Conservation (phyloP, 2,888 invertebrate genomes). For the Coenonympha arcania region DNA sequence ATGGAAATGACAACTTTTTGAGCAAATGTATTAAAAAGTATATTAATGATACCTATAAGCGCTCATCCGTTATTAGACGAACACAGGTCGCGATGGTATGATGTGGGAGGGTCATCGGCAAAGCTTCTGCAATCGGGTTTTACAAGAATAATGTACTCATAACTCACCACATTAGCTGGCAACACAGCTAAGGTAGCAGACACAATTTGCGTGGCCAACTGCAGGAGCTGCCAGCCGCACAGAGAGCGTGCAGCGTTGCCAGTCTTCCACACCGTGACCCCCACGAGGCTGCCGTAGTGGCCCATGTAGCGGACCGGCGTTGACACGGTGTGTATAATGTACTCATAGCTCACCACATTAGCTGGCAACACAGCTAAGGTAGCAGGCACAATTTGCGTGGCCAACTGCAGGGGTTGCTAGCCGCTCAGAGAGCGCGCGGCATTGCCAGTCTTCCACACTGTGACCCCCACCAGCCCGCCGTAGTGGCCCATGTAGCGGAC, state of each 20-base stretch:
- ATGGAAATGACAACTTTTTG: too few relatives aligned
- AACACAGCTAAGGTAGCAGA: slow-evolving; percentile 87
- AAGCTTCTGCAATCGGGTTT: too few relatives aligned
- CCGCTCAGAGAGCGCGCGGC: slow-evolving; percentile 78
- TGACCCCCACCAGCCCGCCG: slow-evolving; percentile 80
- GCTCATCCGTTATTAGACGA: too few relatives aligned
- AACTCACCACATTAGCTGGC: slow-evolving; percentile 74
- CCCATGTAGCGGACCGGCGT: slow-evolving; percentile 79
- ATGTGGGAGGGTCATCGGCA: too few relatives aligned
- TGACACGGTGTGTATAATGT: slow-evolving; percentile 66
- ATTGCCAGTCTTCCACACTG: slow-evolving; percentile 75
- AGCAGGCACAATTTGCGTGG: slow-evolving; percentile 93
- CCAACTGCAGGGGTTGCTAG: slow-evolving; percentile 87
- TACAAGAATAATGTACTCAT: not conserved
- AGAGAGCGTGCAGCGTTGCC: slow-evolving; percentile 72
- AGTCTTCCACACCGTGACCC: slow-evolving; percentile 77
- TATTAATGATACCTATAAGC: not conserved
- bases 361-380: slow-evolving; percentile 84
- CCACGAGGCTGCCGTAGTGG: slow-evolving; percentile 76
- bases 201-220: slow-evolving; percentile 91
- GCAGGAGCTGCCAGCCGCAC: slow-evolving; percentile 87
- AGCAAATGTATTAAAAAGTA: not conserved
- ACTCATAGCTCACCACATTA: slow-evolving; percentile 54
- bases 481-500: slow-evolving; percentile 75
- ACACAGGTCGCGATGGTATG: too few relatives aligned